phyloP scores from a whole-genome alignment of 2,113 vertebrate genomes.

The Setophaga coronata region DNA sequence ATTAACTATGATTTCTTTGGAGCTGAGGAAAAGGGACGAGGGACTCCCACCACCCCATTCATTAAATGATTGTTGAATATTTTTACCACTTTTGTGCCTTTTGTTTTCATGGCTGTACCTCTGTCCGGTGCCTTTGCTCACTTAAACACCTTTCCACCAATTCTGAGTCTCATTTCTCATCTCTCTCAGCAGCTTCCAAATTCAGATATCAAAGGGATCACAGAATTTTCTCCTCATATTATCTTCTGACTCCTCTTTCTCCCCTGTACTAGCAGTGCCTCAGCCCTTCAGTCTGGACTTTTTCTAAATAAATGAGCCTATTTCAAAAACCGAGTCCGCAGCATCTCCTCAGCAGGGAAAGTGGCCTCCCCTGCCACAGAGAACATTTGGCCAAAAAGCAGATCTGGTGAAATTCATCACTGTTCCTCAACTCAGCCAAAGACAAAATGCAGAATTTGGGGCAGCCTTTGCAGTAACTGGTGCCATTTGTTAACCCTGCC shows the following conservation, averaged over 20 bases:
- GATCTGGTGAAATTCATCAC: neutral
- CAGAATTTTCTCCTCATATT: neutral
- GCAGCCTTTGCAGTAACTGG: neutral
- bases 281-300: neutral
- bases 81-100: neutral
- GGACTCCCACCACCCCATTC: neutral
- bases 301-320: neutral
- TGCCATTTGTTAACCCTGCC: neutral
- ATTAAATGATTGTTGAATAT: neutral
- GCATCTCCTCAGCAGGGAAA: neutral
- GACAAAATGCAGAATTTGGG: neutral
- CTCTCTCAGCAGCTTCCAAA: neutral
- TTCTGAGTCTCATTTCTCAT: neutral
- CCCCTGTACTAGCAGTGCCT: neutral
- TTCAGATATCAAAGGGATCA: neutral
- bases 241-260: neutral
- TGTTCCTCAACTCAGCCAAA: neutral
- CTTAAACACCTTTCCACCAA: neutral
- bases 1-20: neutral
- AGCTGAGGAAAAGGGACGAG: neutral
- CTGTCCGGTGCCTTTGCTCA: neutral
- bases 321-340: neutral
- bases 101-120: neutral
- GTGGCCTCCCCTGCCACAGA: rapidly evolving
- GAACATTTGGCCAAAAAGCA: neutral